Conservation (phyloP, 2,888 invertebrate genomes). For the Agelastica alni region DNA sequence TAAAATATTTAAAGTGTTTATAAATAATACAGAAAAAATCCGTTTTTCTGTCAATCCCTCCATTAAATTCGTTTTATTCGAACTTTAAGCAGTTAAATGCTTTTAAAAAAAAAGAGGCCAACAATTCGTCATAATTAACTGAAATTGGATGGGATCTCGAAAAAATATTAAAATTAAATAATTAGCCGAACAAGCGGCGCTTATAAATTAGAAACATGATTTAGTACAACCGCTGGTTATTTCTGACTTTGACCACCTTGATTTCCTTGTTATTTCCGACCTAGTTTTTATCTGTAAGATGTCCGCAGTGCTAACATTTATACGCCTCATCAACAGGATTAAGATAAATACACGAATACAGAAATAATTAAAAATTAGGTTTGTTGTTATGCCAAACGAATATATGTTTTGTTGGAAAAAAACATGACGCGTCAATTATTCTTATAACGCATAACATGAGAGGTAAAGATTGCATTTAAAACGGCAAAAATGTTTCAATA, state of each 20-base stretch:
- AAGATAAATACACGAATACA: too few relatives aligned
- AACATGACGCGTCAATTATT: too few relatives aligned
- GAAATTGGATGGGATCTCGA: background rate
- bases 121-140: conserved; percentile 16
- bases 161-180: conserved; percentile 19
- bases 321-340: too few relatives aligned
- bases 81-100: background rate
- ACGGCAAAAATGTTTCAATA: too few relatives aligned
- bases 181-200: conserved; percentile 18
- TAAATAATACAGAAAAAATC: background rate
- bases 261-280: conserved; percentile 11
- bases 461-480: too few relatives aligned
- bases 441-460: too few relatives aligned
- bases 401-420: too few relatives aligned
- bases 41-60: conserved; percentile 10
- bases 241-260: conserved; percentile 17
- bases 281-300: conserved; percentile 6
- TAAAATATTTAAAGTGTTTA: background rate
- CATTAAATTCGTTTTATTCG: conserved; percentile 1
- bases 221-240: conserved; percentile 13
- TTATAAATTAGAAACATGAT: conserved; percentile 21
- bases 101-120: conserved; percentile 6
- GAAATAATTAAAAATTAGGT: too few relatives aligned
- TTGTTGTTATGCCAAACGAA: too few relatives aligned
- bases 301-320: background rate